Evolutionary conservation across 2,888 invertebrate species (phyloP).

Genomic region (Aphodius sticticus): DNA sequence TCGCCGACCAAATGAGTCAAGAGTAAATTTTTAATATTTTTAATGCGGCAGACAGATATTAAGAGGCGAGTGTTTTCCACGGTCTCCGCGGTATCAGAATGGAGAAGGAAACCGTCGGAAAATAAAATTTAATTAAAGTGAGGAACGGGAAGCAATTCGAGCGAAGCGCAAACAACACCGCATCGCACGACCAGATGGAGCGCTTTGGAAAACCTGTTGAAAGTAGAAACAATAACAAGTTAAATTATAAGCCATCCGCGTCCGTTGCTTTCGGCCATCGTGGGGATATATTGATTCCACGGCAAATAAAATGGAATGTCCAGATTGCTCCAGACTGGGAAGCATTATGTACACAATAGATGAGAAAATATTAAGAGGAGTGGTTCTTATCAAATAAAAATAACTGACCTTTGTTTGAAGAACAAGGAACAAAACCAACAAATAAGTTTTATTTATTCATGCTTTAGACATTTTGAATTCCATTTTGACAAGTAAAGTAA

Average conservation of each 20-base stretch:
- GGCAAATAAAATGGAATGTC: no score
- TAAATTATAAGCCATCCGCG: neutral
- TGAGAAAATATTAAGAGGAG: no score
- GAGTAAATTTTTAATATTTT: neutral
- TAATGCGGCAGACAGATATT: neutral
- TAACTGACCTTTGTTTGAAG: no score
- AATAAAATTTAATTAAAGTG: slow-evolving; percentile 4
- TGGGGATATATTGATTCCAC: neutral
- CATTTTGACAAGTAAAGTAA: no score
- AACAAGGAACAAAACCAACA: no score
- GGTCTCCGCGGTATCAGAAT: neutral
- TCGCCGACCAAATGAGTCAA: neutral
- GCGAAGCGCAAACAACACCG: neutral
- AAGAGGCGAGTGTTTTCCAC: neutral
- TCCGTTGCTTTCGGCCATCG: neutral
- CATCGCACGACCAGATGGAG: neutral
- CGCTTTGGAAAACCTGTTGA: neutral
- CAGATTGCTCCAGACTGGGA: no score
- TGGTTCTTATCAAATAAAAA: no score
- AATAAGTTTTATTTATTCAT: no score
- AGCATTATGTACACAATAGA: no score
- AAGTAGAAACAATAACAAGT: neutral
- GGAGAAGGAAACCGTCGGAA: neutral
- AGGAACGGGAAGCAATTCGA: neutral
- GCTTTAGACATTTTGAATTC: no score